Evolutionary conservation across 64 coral and sea anemone genomes (phyloP), one percentile per base, ranked within the genome.

Genomic region (Trachythela sp.): DNA sequence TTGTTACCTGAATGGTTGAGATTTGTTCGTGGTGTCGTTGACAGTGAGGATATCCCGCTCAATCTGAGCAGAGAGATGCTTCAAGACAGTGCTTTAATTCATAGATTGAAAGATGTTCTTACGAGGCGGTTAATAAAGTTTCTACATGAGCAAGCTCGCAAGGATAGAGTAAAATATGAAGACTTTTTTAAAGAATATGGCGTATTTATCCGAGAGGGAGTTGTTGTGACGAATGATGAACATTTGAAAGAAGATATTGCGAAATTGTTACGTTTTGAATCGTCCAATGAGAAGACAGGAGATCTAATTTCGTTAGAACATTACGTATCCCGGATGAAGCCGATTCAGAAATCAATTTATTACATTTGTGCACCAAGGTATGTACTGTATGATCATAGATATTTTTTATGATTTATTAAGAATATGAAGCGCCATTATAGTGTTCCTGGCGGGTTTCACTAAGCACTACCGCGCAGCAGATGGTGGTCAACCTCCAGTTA

Each of bases 281-380:
- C 95, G 56, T 98, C 95, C 9, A 85, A 87, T 40, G 95, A 98
- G 36, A 98, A 98, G 27, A 35, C 95, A 39, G 93, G 95, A 37
- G 84, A 89, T 0, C 86, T 98, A 13, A 93, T 86, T 17, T 90
- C 93, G 41, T 89, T 98, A 29, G 83, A 88, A 67, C 54, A 75
- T n/a, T 98, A 98, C 84, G 72, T 89, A 14, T 87, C 91, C 52
- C 86, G 95, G 75, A 98, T 98, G 95, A 94, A 98, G 26, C 95
- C 93, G 24, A 43, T 83, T 18, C 95, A 98, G 42, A 93, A 92
- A 38, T 92, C 94, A 41, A 91, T 98, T 39, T 94, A 94, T 54
- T 98, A 94, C 70, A 71, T 98, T 8, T 98, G 95, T 87, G 93
- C 95, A 22, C 95, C 95, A 48, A 97, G 95, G 95, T 97, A 56